Base-by-base conservation (phyloP, 1,140 invertebrate genomes). In the Drosophila simulans region DNA sequence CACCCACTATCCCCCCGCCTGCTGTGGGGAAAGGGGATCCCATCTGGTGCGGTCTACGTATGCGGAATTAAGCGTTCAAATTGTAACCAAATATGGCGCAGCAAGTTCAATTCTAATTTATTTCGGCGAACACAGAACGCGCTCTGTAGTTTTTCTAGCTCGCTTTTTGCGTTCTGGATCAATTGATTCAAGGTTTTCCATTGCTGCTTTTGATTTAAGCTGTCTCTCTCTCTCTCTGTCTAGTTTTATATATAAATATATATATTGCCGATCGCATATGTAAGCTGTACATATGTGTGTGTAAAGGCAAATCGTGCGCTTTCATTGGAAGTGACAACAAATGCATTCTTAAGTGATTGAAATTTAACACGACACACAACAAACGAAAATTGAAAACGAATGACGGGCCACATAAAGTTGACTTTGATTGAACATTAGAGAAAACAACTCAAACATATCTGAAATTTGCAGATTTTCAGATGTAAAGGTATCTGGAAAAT, bases 61-160 rank as follows among this genome's bases (percentile, higher is more conserved):
- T 89, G 84, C 84, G 84, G 84, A 89, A 89, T 89, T 89, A 89
- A 89, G 73, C 84, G 58, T 77, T 86, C 75, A 80, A 89, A 84
- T 89, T 80, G 84, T 89, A 89, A 89, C 84, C 84, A 74, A 89
- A 89, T 89, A 89, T 89, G 84, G 84, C 84, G 86, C 80, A 89
- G 86, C 84, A 89, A 89, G 84, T 89, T 89, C 84, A 89, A 89
- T 89, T 89, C 84, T 80, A 88, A 82, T 88, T 88, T 89, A 77
- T 84, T 89, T 89, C 76, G 73, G 73, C 64, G 65, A 62, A 76
- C 59, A 75, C 51, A 62, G n/a, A 52, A 27, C 31, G 22, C 27
- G 59, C 35, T 63, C 64, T 76, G 15, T 55, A 10, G 34, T 43
- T 27, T 68, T 70, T 78, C 66, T 80, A 68, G 72, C 60, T 72